A percentile compares a stretch with the other conserved stretches of the same genome.
Conservation (phyloP, 2,888 invertebrate species). For the Neria commutata region DNA sequence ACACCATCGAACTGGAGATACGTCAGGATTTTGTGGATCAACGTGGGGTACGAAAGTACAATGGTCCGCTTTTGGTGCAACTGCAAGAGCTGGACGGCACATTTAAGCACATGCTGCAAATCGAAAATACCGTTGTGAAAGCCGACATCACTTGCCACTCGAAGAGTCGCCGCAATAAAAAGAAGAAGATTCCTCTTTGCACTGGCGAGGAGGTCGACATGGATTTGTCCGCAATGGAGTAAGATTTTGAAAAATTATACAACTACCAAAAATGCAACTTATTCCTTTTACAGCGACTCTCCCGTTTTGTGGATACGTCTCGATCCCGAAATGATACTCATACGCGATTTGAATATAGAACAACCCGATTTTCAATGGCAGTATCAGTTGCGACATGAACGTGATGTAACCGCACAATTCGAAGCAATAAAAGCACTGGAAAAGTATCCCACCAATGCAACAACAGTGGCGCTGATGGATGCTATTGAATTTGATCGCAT, state of each 20-base stretch:
- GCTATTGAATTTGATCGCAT: slow-evolving; percentile 91
- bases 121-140: slow-evolving; percentile 90
- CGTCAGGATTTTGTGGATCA: slow-evolving; percentile 83
- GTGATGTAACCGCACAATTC: slow-evolving; percentile 90
- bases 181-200: slow-evolving; percentile 94
- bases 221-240: slow-evolving; percentile 96
- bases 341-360: slow-evolving; percentile 81
- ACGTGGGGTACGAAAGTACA: slow-evolving; percentile 81
- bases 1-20: slow-evolving; percentile 94
- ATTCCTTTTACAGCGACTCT: slow-evolving; percentile 92
- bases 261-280: too few species aligned
- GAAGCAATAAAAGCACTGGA: slow-evolving; percentile 83
- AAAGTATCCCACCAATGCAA: slow-evolving; percentile 82
- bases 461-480: slow-evolving; percentile 84
- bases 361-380: slow-evolving; percentile 99
- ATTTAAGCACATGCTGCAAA: slow-evolving; percentile 91
- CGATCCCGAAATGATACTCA: slow-evolving; percentile 87
- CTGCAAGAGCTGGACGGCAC: slow-evolving; percentile 96
- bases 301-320: slow-evolving; percentile 94
- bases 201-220: slow-evolving; percentile 98
- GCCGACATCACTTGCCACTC: slow-evolving; percentile 97
- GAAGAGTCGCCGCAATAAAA: slow-evolving; percentile 94
- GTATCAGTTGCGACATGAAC: slow-evolving; percentile 91
- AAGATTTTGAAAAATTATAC: slow-evolving; percentile 58
- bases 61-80: slow-evolving; percentile 88